Conservation (phyloP, 2,797 vertebrate genomes). For the Onychomys leucogaster region DNA sequence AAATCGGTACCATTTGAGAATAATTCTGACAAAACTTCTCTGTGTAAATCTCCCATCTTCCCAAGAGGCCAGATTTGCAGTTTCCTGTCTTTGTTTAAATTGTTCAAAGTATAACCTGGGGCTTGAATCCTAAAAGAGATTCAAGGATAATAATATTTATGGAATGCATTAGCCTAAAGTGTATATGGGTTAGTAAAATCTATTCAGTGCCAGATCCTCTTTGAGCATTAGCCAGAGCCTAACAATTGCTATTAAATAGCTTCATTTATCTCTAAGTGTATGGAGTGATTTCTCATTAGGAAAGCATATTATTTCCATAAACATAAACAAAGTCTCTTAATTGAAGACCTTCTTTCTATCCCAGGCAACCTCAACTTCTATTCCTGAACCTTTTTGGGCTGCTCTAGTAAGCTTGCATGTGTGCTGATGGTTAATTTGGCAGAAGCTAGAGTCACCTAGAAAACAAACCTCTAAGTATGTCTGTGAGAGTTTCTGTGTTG, state of each 20-base stretch:
- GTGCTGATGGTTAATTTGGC: not conserved
- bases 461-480: not conserved
- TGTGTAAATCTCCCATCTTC: not conserved
- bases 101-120: not conserved
- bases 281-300: not conserved
- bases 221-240: not conserved
- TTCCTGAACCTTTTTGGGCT: not conserved
- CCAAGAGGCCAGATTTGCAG: not conserved
- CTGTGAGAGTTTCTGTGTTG: not conserved
- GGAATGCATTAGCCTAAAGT: not conserved
- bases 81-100: not conserved
- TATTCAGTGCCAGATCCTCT: not conserved
- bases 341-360: not conserved
- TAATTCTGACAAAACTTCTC: not conserved
- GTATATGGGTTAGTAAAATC: not conserved
- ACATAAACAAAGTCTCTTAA: not conserved
- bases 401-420: not conserved
- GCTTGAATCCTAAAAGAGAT: not conserved
- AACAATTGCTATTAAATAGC: not conserved
- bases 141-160: not conserved
- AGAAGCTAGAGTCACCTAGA: not conserved
- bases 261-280: not conserved
- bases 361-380: not conserved
- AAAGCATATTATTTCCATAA: not conserved
- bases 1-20: not conserved